Base-by-base conservation (phyloP, 2,888 invertebrate genomes). In the Rhamnusium bicolor region DNA sequence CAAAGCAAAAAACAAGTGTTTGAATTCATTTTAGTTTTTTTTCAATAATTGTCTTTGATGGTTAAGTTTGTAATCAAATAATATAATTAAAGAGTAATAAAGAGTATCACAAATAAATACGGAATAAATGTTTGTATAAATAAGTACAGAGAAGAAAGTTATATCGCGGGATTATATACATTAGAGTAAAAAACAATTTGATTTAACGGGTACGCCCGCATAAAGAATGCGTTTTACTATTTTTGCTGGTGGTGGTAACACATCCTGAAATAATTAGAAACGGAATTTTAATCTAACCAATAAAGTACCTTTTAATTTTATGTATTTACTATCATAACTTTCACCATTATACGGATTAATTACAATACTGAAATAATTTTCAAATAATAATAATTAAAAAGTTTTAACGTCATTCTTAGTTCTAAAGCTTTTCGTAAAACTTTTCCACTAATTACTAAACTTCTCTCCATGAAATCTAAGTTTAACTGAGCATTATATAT, bases 371-470 rank as follows among this genome's bases (percentile, higher is more conserved):
- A 29, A 14, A 14, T 53, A 32, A 65, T 65, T 65, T 18, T 19
- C 32, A 19, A 65, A 53, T 53, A 65, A 65, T 53, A 46, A 58
- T 58, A 58, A 58, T 58, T 58, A 32, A 32, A 65, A 65, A 65
- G 32, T 65, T 65, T 65, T 27, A 51, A 51, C 27, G 24, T 24
- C 29, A 27, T 32, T 53, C 53, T 53, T 40, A 40, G 29, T 40
- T 53, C 24, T 14, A 58, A 27, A 29, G 58, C 58, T 18, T 16
- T 4, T 14, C 16, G 18, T 51, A 12, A 53, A 65, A 65, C 32
- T 65, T 65, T 54, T 27, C 65, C 18, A 32, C 53, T 65, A 65
- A 65, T 65, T 65, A 12, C 32, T n/a, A 53, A 65, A 65, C 65
- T 65, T 65, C 32, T 16, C 10, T 24, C 14, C 53, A 32, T 65